A percentile compares a stretch with the other conserved stretches of the same genome.
Evolutionary conservation across 2,113 vertebrate genomes (phyloP).

Genomic region (Stigmatopora argus): DNA sequence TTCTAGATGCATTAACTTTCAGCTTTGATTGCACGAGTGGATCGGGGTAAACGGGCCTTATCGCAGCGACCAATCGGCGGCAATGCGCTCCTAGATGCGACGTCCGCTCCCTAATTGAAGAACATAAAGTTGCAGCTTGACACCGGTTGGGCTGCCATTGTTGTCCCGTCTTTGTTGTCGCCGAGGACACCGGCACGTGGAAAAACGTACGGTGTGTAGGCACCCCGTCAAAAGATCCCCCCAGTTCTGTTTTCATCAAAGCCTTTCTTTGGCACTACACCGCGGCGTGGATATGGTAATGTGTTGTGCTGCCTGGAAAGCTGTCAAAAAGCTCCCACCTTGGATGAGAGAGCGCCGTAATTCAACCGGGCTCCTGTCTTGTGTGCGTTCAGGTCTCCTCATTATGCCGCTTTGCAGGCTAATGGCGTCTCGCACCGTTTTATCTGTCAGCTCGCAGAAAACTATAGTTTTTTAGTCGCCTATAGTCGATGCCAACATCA

Average conservation of each 20-base stretch:
- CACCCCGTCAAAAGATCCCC: conserved; percentile 65
- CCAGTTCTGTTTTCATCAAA: conserved; percentile 76
- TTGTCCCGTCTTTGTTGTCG: conserved; percentile 65
- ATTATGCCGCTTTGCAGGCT: conserved; percentile 73
- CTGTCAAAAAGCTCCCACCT: conserved; percentile 74
- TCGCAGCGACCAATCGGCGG: conserved; percentile 52
- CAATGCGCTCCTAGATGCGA: conserved; percentile 38
- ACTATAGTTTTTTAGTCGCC: conserved; percentile 71
- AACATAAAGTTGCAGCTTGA: conserved; percentile 70
- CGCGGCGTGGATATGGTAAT: conserved; percentile 73
- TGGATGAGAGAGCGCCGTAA: conserved; percentile 72
- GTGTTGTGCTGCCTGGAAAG: conserved; percentile 74
- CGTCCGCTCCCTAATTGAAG: conserved; percentile 64
- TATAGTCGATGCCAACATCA: conserved; percentile 74
- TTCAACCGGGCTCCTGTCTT: conserved; percentile 74
- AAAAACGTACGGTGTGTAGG: conserved; percentile 31
- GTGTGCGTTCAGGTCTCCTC: conserved; percentile 71
- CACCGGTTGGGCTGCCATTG: conserved; percentile 67
- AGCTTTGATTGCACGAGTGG: conserved; percentile 57
- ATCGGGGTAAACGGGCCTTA: conserved; percentile 54
- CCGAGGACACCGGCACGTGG: conserved; percentile 2
- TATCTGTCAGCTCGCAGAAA: conserved; percentile 74
- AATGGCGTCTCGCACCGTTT: conserved; percentile 72
- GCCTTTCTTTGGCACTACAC: conserved; percentile 73
- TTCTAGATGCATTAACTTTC: conserved; percentile 58